phyloP scores from a whole-genome alignment of 2,797 vertebrate genomes.

The Ctenopoma multispine region DNA sequence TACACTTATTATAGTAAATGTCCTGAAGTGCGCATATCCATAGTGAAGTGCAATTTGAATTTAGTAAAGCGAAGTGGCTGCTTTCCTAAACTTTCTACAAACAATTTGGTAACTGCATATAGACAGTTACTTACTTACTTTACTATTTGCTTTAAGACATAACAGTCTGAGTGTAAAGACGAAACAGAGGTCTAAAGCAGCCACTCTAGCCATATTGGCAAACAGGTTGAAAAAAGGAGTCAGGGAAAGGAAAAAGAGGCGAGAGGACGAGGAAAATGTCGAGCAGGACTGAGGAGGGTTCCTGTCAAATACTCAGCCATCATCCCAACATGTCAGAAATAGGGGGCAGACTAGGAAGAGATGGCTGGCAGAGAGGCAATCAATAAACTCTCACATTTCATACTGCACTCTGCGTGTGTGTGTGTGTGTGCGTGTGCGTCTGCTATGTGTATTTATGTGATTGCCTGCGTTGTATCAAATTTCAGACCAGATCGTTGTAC shows the following conservation, averaged over 20 bases:
- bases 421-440: conserved; percentile 12
- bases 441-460: conserved; percentile 23
- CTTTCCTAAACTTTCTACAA: conserved; percentile 21
- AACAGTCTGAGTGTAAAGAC: conserved; percentile 7
- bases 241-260: conserved; percentile 4
- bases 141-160: conserved; percentile 10
- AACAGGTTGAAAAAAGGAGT: conserved; percentile 24
- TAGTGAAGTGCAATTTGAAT: conserved; percentile 8
- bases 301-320: conserved; percentile 42
- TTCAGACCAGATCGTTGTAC: conserved; percentile 31
- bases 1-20: conserved; percentile 14
- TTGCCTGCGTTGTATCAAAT: conserved; percentile 35
- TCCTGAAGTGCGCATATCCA: background rate
- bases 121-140: conserved; percentile 19
- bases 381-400: conserved; percentile 73
- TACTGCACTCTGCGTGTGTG: conserved; percentile 32
- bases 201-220: conserved; percentile 10
- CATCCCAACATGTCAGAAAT: conserved; percentile 65
- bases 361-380: conserved; percentile 66
- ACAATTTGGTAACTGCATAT: background rate
- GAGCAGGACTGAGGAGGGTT: conserved; percentile 25
- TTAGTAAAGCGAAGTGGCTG: conserved; percentile 16
- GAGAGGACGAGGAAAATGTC: conserved; percentile 31
- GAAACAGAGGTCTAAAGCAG: background rate
- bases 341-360: conserved; percentile 47